phyloP scores from a whole-genome alignment of 37 sponge, comb jelly and placozoan species.

The Bolinopsis microptera region DNA sequence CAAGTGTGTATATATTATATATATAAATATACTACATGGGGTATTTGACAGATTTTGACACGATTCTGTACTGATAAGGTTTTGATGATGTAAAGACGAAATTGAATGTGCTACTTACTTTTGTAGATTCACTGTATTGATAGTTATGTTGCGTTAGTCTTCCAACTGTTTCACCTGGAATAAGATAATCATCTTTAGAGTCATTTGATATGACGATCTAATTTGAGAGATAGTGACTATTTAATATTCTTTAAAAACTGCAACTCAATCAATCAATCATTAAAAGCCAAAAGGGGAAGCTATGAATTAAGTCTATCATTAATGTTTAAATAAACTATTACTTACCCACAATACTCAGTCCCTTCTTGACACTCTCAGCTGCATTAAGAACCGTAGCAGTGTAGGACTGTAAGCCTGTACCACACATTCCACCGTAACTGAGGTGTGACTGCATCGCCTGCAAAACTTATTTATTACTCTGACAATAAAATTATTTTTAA shows the following conservation, averaged over 20 bases:
- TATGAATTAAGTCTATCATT: too few species aligned
- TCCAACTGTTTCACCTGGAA: conserved; percentile 65
- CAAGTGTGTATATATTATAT: too few species aligned
- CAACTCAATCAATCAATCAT: too few species aligned
- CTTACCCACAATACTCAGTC: conserved; percentile 65
- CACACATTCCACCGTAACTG: conserved; percentile 77
- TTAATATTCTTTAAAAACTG: too few species aligned
- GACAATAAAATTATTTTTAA: background rate
- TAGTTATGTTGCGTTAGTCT: conserved; percentile 51
- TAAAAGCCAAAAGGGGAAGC: too few species aligned
- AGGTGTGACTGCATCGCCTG: conserved; percentile 66
- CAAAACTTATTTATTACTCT: too few species aligned
- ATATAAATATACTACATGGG: background rate
- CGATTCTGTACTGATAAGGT: background rate
- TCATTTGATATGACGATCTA: too few species aligned
- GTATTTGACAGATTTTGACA: background rate
- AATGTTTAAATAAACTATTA: too few species aligned
- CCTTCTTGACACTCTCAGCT: conserved; percentile 75
- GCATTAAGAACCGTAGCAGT: conserved; percentile 78
- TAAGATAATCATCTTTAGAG: too few species aligned
- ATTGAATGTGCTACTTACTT: background rate
- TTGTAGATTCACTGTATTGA: background rate
- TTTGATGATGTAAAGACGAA: background rate
- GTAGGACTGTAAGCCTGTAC: conserved; percentile 68
- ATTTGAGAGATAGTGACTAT: too few species aligned